These are phyloP conservation scores for Dysmachus trigonus DNA, from an alignment of 2,888 invertebrate genomes.

Conservation along the genomic window DNA sequence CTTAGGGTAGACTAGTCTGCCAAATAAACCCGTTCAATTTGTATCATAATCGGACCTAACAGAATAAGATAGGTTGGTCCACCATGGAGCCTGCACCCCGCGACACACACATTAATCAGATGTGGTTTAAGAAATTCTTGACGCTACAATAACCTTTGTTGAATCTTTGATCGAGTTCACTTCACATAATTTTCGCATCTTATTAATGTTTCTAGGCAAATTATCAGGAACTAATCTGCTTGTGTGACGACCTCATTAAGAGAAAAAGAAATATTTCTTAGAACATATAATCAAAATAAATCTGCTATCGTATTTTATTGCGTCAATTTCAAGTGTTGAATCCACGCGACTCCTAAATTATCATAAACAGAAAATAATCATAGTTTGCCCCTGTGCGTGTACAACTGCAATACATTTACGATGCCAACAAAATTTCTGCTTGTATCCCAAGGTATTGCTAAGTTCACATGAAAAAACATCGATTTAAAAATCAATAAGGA, in stretches of 20 bases:
- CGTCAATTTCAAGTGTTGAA: background rate
- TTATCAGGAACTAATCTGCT: slow-evolving; percentile 6
- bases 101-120: slow-evolving; percentile 3
- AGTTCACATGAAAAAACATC: background rate
- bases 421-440: background rate
- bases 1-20: slow-evolving; percentile 11
- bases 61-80: background rate
- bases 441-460: background rate
- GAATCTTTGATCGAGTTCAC: background rate
- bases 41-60: background rate
- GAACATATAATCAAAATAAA: background rate
- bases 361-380: background rate
- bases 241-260: background rate
- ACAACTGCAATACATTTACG: background rate
- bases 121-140: slow-evolving; percentile 12
- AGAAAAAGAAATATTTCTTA: background rate
- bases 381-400: background rate
- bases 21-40: slow-evolving; percentile 14
- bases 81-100: background rate
- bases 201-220: background rate
- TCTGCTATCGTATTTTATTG: background rate
- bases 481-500: background rate
- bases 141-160: slow-evolving; percentile 30
- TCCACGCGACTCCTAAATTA: background rate
- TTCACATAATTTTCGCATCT: background rate